Base-by-base conservation (phyloP, 2,113 vertebrate genomes). In the Globicephala melas region DNA sequence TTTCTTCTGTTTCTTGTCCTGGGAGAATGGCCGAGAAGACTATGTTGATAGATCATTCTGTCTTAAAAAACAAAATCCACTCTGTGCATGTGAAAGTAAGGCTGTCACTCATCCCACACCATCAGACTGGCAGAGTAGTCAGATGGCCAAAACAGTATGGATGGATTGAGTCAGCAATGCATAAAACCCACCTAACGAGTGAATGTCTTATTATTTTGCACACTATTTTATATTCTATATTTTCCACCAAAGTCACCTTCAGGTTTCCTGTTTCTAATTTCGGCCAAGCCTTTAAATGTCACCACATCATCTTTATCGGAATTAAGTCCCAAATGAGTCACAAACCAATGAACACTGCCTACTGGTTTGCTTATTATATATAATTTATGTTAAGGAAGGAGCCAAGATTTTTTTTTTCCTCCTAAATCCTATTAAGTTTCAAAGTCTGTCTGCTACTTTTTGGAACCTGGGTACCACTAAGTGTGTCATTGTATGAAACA, bases 191-290 rank as follows among this genome's bases (percentile, higher is more conserved):
- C 31, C 47, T 55, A 23, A 25, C 20, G 67, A 53, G 65, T 92
- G 55, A 60, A 62, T 38, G 55, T 58, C 89, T 89, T 84, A n/a
- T 85, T 50, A 31, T 67, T 28, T 86, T n/a, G 3, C 58, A 6
- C 60, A 2, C 15, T 41, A 13, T 79, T 96, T 86, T 65, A 23
- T 33, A 80, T 38, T 71, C 25, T 26, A 2, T 47, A 58, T 68
- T 94, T n/a, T 85, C 71, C 13, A 26, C 55, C 41, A 47, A 94
- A 95, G 62, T 84, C 90, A 97, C 36, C 79, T 89, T 50, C 89
- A 86, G 50, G 58, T 87, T 96, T 95, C 47, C 55, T 38, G 73
- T 97, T 97, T 97, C 77, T 95, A 77, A 63, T 53, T 92, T 98
- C 76, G 87, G 60, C 13, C 70, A 94, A 53, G 0, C 77, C 95